Base-by-base conservation (phyloP, 2,888 invertebrate genomes). In the Apodemia duryi region DNA sequence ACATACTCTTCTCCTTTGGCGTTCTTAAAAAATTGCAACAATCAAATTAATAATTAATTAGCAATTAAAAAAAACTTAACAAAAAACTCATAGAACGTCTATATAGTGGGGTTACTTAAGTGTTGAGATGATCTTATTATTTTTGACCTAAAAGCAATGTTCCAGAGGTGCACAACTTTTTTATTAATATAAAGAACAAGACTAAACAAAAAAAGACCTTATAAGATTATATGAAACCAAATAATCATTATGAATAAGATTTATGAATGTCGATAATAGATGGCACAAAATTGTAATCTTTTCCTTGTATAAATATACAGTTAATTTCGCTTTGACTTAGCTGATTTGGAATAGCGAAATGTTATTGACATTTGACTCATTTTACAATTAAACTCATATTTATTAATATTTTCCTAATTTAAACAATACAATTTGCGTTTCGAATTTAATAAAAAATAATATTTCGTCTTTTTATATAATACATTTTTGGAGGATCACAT, bases 31-130 rank as follows among this genome's bases (percentile, higher is more conserved):
- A 87, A 84, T 86, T 84, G 87, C 85, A 88, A 86, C 86, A 84
- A 75, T 73, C 73, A 78, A 70, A 66, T 63, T 46, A 43, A 43
- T 43, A 43, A 46, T 43, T 67, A 68, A 65, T 69, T 72, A 79
- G 75, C 80, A 84, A 85, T 80, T 82, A 82, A 82, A 84, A 84
- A 84, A 83, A 87, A 89, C 87, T 86, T 90, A 88, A 88, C 84
- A 85, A 85, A 77, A 77, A 46, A 72, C 69, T 66, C 70, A 71
- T 68, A 71, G 63, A 69, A 65, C 70, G 70, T 69, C 67, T 38
- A 65, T 13, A 64, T 46, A 46, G 67, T 67, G 67, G 61, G 65
- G 72, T 74, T 77, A 74, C 49, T 13, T 1, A 46, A 11, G 43
- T 43, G 3, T 43, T 43, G 11, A 43, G 11, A 11, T 43, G 11